These are phyloP conservation scores for Lordiphosa stackelbergi DNA, from an alignment of 1,140 invertebrate genomes.

Conservation along the genomic window DNA sequence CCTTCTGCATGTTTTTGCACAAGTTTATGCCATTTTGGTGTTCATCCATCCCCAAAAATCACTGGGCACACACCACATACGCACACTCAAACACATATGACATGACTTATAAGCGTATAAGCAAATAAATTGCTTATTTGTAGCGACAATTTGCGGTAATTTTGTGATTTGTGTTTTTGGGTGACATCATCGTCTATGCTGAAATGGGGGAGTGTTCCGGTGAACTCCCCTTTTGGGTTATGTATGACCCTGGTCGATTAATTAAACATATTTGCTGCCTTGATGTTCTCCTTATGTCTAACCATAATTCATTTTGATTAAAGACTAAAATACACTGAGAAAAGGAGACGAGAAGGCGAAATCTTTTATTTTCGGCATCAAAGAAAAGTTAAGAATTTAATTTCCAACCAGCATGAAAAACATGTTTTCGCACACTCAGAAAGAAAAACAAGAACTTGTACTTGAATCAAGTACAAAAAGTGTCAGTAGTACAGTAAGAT, in stretches of 20 bases:
- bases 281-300: slow-evolving; percentile 7
- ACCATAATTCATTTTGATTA: slow-evolving; percentile 37
- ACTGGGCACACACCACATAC: slow-evolving; percentile 12
- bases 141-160: slow-evolving; percentile 75
- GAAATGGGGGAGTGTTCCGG: slow-evolving; percentile 18
- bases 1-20: slow-evolving; percentile 62
- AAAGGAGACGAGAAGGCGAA: neutral
- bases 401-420: no score
- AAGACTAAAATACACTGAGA: neutral
- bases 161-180: slow-evolving; percentile 60
- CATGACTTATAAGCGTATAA: slow-evolving; percentile 41
- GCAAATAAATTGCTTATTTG: slow-evolving; percentile 76
- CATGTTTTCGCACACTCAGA: no score
- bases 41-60: slow-evolving; percentile 29
- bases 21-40: slow-evolving; percentile 43
- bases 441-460: no score
- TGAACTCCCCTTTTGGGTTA: slow-evolving; percentile 16
- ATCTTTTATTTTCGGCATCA: no score
- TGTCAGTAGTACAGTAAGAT: no score
- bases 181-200: slow-evolving; percentile 56
- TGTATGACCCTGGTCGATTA: slow-evolving; percentile 50
- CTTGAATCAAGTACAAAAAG: no score
- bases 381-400: no score
- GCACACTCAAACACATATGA: neutral
- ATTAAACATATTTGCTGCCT: slow-evolving; percentile 59